Evolutionary conservation across 2,888 invertebrate species (phyloP).

Genomic region (Erebia palarica): DNA sequence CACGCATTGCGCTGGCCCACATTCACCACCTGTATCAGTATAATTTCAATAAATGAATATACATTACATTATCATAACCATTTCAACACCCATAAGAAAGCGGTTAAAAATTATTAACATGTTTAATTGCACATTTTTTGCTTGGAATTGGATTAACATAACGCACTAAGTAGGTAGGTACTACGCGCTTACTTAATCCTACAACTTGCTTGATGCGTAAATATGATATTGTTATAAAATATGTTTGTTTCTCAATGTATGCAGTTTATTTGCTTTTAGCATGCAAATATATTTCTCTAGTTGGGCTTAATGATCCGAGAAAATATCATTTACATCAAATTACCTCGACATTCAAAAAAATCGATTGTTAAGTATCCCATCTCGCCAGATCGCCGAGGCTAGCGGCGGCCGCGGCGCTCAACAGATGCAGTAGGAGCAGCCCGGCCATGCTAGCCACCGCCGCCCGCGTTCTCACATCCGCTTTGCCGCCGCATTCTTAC

Average conservation of each 20-base stretch:
- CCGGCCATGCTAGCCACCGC: slow-evolving; percentile 74
- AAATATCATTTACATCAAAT: no score
- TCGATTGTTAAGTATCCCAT: slow-evolving; percentile 60
- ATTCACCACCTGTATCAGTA: slow-evolving; percentile 54
- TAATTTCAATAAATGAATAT: slow-evolving; percentile 11
- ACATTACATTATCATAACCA: slow-evolving; percentile 18
- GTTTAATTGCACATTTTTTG: slow-evolving; percentile 9
- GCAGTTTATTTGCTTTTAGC: neutral
- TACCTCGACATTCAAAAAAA: no score
- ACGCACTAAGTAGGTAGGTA: neutral
- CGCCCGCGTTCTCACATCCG: slow-evolving; percentile 51
- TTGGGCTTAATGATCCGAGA: slow-evolving; percentile 59
- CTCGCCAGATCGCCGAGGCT: slow-evolving; percentile 70
- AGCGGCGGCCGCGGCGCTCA: slow-evolving; percentile 61
- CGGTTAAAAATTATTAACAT: slow-evolving; percentile 16
- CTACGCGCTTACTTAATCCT: slow-evolving; percentile 7
- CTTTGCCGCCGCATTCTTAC: slow-evolving; percentile 60
- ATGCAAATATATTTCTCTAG: neutral
- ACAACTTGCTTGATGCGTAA: neutral
- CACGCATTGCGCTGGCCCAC: slow-evolving; percentile 68
- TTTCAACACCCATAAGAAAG: slow-evolving; percentile 8
- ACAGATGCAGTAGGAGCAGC: slow-evolving; percentile 59
- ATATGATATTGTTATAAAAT: neutral
- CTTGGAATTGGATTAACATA: slow-evolving; percentile 5
- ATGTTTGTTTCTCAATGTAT: neutral